Base-by-base conservation (phyloP, 30 jellyfish, hydroid and myxozoan genomes). In the Pseudorhiza aurosa region DNA sequence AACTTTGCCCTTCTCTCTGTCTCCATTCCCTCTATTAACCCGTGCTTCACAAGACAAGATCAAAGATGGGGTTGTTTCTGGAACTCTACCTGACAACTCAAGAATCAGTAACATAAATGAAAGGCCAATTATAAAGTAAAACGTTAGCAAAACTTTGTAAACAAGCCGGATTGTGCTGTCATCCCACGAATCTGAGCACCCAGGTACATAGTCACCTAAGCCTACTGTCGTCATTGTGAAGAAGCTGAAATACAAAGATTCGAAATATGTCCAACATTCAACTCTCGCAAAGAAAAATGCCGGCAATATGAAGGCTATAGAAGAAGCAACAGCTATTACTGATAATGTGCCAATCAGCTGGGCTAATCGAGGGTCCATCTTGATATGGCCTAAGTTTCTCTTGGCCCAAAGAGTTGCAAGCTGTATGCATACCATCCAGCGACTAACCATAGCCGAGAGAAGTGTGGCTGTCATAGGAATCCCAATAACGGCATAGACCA, bases 201-300 rank as follows among this genome's bases (percentile, higher is more conserved):
- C 95, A 31, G 87, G 89, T n/a, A 58, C 72, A 30, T 43, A 58
- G 22, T 85, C 90, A 36, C 96, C 96, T 10, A 85, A 75, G 53
- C 96, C 96, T 17, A 85, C 96, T 12, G 96, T 85, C 22, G 96
- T 85, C 86, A 85, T 68, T 28, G 96, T 75, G 14, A 85, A 74
- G 27, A 85, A 85, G 32, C 88, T 56, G 74, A 85, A 85, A 46
- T 85, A 85, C 69, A 85, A 37, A 37, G 88, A 58, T 24, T 84
- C 88, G 27, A 84, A 84, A 43, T 67, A 84, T 64, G 78, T 70
- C 95, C 95, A 84, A 32, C 72, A 45, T 25, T 84, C 95, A 30
- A 72, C 45, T 39, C 63, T 45, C 8, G 88, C 76, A 17, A 84
- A 42, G 1, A 73, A 18, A 32, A 84, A 21, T 11, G 95, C 88